Base-by-base conservation (phyloP, 1,140 invertebrate species). In the Drosophila pectinifera region DNA sequence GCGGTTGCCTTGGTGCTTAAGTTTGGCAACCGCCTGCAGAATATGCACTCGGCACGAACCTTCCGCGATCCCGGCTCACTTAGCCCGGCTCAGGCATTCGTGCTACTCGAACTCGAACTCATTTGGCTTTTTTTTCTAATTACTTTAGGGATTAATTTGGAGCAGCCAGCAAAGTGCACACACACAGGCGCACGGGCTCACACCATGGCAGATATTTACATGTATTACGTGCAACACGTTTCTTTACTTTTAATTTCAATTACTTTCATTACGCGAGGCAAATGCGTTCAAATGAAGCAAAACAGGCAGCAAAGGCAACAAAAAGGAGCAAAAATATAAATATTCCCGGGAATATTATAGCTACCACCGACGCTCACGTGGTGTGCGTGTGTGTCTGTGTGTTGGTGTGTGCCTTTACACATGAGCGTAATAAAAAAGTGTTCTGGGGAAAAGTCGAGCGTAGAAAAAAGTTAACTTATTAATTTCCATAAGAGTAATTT, bases 201-300 rank as follows among this genome's bases (percentile, higher is more conserved):
- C 56, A 72, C 38, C 38, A 14, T 20, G 8, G 43, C 57, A 55
- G 39, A 58, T 43, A 83, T 42, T 65, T 56, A 57, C 73, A 81
- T 61, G 42, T 58, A 58, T 43, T 39, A 75, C 68, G 70, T 79
- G 84, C 85, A 90, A 90, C 85, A 90, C 85, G 86, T 90, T 90
- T 90, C 86, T 90, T 90, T 79, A 90, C 85, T 90, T 90, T 90
- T 90, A 90, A 90, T 90, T 90, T 90, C 85, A 90, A 90, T 90
- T 90, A 90, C 86, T 79, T 90, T 90, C 90, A 90, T 85, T 90
- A 82, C 78, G 77, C 73, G 57, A 41, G 73, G 57, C 77, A 89
- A 89, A 90, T 80, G 85, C 65, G 85, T 69, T 80, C 77, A 90
- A 90, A 90, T 89, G 84, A 90, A 81, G 84, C 78, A 74, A 81